Evolutionary conservation across 2,797 vertebrate genomes (phyloP).

Genomic region (Mastacembelus armatus): DNA sequence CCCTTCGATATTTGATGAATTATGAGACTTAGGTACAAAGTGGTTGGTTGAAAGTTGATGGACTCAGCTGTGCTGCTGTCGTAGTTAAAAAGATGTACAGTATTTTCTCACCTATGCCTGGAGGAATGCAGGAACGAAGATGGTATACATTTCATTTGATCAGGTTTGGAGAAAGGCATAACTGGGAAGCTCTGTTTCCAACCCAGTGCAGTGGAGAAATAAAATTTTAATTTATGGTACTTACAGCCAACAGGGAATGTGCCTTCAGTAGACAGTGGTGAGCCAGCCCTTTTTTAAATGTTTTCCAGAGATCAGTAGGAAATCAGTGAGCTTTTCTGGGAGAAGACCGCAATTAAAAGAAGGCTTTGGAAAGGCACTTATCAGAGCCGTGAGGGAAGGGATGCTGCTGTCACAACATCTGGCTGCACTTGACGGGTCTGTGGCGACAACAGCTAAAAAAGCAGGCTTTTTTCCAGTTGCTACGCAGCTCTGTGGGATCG

Average conservation of each 20-base stretch:
- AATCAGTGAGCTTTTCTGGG: constrained; percentile 13
- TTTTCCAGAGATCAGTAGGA: background rate
- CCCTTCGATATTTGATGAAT: background rate
- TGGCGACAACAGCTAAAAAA: constrained; percentile 42
- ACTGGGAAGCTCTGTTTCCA: background rate
- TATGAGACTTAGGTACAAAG: background rate
- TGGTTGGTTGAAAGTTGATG: too few relatives aligned
- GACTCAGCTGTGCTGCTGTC: background rate
- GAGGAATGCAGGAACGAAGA: background rate
- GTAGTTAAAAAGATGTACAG: background rate
- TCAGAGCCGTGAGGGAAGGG: constrained; percentile 20
- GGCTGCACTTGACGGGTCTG: constrained; percentile 39
- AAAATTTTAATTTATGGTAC: too few relatives aligned
- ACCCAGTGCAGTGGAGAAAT: too few relatives aligned
- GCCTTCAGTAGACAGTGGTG: constrained; percentile 1
- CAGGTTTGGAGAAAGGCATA: background rate
- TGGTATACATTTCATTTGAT: constrained; percentile 4
- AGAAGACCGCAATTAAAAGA: constrained; percentile 48
- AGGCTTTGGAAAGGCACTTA: constrained; percentile 43
- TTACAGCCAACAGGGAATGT: too few relatives aligned
- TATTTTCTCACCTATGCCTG: background rate
- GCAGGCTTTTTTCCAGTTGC: constrained; percentile 34
- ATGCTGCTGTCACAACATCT: constrained; percentile 53
- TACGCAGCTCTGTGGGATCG: constrained; percentile 29
- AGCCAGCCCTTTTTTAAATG: constrained; percentile 8